Evolutionary conservation across 2,888 invertebrate genomes (phyloP), one percentile per base, ranked within the genome.

Genomic region (Harpalus rufipes): DNA sequence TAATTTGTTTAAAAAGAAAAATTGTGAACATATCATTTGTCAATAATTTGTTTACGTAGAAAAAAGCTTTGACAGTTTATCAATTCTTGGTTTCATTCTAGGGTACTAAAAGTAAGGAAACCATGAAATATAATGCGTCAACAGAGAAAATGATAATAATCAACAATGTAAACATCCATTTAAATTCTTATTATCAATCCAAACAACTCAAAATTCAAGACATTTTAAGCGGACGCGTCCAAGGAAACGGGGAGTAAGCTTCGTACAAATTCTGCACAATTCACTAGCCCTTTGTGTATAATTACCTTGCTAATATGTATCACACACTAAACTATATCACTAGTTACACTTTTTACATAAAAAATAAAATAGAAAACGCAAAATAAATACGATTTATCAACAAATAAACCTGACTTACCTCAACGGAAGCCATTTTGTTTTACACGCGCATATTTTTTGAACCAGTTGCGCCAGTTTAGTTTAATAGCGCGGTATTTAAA

Each of bases 351-450:
- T 59, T 80, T 32, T 25, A 59, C 74, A 14, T 39, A 18, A 74
- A 74, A 74, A 72, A 41, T 74, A 74, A 74, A 83, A 63, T 56
- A 41, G 18, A 56, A 74, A 41, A 83, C 59, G 39, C 74, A 56
- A 61, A 41, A 78, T 44, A 84, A 63, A 41, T n/a, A 78, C 12
- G 41, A 63, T 63, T 84, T 84, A 61, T 14, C 7, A 10, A 78
- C 65, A 84, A 76, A 63, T 84, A 68, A 65, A 85, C 85, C 79
- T 72, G 72, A 85, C 85, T 68, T 68, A 85, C 85, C 85, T 85
- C 65, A 68, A 79, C 39, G 72, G 41, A 58, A 68, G 72, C 85
- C 85, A 84, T 84, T 44, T 84, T 63, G 65, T 78, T 78, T 78
- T 12, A 56, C 56, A 58, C 25, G 56, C 78, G 72, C 72, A 74